phyloP scores from a whole-genome alignment of 1,140 invertebrate genomes.

The Prorops nasuta region DNA sequence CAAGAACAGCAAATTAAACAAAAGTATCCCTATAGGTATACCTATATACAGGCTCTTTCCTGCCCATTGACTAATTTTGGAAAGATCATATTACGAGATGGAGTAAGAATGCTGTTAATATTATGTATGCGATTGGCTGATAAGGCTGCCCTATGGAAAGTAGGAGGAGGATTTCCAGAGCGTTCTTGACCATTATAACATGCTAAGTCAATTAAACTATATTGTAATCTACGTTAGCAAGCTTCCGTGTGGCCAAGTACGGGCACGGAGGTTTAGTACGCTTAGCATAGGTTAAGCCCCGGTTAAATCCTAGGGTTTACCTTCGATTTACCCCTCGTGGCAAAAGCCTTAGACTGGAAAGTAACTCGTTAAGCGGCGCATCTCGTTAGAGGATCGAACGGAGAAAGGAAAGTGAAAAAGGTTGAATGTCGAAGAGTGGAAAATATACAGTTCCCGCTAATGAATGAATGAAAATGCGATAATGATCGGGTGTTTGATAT shows the following conservation, averaged over 20 bases:
- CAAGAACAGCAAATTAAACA: too few relatives aligned
- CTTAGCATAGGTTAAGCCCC: conserved; percentile 45
- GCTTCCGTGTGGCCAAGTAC: conserved; percentile 26
- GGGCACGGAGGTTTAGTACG: conserved; percentile 31
- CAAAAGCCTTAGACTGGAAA: conserved; percentile 22
- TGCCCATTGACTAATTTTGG: too few relatives aligned
- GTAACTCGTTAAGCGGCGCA: conserved; percentile 21
- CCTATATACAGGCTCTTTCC: too few relatives aligned
- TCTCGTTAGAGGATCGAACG: conserved; percentile 9
- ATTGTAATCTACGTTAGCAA: conserved; percentile 43
- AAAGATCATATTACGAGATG: too few relatives aligned
- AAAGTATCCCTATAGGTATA: too few relatives aligned
- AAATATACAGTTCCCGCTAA: conserved; percentile 6
- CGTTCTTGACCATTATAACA: conserved; percentile 13
- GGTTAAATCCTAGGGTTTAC: conserved; percentile 42
- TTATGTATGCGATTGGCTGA: too few relatives aligned
- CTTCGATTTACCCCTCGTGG: conserved; percentile 39
- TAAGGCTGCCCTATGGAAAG: neutral
- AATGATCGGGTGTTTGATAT: too few relatives aligned
- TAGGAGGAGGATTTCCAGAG: neutral
- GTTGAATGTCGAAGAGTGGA: conserved; percentile 2
- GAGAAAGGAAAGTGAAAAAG: conserved; percentile 14
- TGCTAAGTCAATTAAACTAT: conserved; percentile 42
- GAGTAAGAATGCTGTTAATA: too few relatives aligned
- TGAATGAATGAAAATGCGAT: too few relatives aligned